Conservation (phyloP, 2,797 vertebrate genomes). For the Intellagama lesueurii region DNA sequence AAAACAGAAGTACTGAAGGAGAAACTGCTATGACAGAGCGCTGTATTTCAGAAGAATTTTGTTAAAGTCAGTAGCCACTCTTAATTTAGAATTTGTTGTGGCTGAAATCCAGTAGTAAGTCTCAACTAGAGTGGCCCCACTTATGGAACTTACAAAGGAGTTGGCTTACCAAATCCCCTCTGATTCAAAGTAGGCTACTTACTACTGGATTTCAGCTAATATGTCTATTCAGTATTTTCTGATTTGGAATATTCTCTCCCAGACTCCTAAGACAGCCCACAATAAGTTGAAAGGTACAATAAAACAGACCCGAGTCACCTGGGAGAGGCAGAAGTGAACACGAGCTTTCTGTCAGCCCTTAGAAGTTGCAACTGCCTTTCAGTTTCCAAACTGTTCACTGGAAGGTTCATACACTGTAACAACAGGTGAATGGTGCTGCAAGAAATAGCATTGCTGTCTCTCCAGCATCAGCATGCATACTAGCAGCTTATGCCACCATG, state of each 20-base stretch:
- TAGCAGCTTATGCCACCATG: no score
- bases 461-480: no score
- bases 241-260: background rate
- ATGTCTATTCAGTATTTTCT: background rate
- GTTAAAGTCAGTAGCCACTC: background rate
- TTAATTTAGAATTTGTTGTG: background rate
- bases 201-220: background rate
- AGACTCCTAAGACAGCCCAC: background rate
- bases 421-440: background rate
- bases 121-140: no score
- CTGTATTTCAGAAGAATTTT: no score
- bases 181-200: no score
- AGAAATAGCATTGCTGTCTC: background rate
- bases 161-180: no score
- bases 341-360: background rate
- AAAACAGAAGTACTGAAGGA: slow-evolving; percentile 33
- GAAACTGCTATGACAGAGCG: background rate
- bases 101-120: no score
- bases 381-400: background rate
- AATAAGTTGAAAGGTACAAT: background rate
- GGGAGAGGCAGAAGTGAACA: background rate
- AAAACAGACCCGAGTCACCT: background rate
- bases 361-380: background rate
- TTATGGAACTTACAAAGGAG: no score
- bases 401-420: background rate